These are phyloP conservation scores for Orgyia antiqua DNA, from an alignment of 2,888 invertebrate genomes.

Conservation along the genomic window DNA sequence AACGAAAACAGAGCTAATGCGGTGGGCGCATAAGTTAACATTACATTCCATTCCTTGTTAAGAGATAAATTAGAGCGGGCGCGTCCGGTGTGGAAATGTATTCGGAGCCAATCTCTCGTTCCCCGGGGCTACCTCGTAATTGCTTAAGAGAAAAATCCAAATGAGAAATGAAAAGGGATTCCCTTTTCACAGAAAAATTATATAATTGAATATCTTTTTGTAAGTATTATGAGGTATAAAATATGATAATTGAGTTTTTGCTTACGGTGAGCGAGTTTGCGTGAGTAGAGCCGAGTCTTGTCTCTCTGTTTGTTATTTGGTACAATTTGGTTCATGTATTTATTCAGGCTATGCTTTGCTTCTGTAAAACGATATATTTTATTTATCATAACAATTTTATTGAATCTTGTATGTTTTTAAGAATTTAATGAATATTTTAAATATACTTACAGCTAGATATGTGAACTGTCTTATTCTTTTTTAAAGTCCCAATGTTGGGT, in stretches of 20 bases:
- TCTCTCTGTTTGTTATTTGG: constrained; percentile 22
- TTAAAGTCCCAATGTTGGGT: too few relatives aligned
- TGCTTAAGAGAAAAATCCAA: constrained; percentile 79
- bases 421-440: too few relatives aligned
- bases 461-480: too few relatives aligned
- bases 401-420: too few relatives aligned
- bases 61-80: constrained; percentile 64
- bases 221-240: constrained; percentile 78
- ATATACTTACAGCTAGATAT: too few relatives aligned
- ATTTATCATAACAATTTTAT: constrained; percentile 13
- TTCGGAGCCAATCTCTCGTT: constrained; percentile 55
- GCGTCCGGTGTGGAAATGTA: constrained; percentile 52
- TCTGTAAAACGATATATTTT: constrained; percentile 14
- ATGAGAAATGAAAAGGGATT: constrained; percentile 78
- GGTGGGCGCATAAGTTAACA: constrained; percentile 65
- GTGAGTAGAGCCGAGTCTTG: constrained; percentile 19
- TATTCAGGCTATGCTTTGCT: constrained; percentile 8
- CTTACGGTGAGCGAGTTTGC: constrained; percentile 49
- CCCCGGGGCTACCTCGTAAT: constrained; percentile 66
- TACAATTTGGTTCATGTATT: constrained; percentile 25
- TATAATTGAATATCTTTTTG: constrained; percentile 77
- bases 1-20: constrained; percentile 63
- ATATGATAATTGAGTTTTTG: constrained; percentile 77
- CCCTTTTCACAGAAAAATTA: constrained; percentile 75
- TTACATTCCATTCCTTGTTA: constrained; percentile 63